Evolutionary conservation across 2,797 vertebrate genomes (phyloP), one percentile per base, ranked within the genome.

Genomic region (Argya squamiceps): DNA sequence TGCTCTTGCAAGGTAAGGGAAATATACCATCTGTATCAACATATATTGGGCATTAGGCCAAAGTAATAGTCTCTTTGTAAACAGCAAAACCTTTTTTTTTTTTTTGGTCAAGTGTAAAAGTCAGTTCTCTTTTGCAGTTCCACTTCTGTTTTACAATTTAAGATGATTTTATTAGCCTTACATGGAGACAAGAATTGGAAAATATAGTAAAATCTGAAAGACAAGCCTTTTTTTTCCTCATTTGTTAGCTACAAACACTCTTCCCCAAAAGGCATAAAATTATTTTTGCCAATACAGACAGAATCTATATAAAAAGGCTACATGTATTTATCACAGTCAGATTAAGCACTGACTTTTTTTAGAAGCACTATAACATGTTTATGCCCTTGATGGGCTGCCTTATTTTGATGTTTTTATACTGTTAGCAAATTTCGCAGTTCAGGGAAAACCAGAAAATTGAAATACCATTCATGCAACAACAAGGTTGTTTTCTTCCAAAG

Each of bases 1-100:
- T 84, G 43, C 39, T 70, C 59, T 85, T 95, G 87, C 64, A 86
- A 91, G 83, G 62, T 64, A 89, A 96, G 79, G 79, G 50, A 77
- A 94, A 85, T 84, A 89, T 73, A n/a, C 24, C 68, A 90, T 88
- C 88, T 89, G 46, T 95, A 71, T 85, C 82, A 94, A 75, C n/a
- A 68, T 58, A 88, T 68, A 89, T 68, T 75, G 67, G 79, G 69
- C 73, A 84, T 37, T 39, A 68, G 21, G 59, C 65, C 88, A 89
- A 85, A 88, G 63, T 24, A 49, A 43, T 34, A 46, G 11, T 12
- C 11, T 77, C 82, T 77, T 67, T 70, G 32, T 36, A 85, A 89
- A 74, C 6, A 70, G 34, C 26, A 83, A 82, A 85, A 10, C 1
- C 6, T 2, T 3, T 5, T 58, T 32, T 29, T 58, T 53, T 81